These are phyloP conservation scores for Saguinus midas DNA, from an alignment of 2,113 vertebrate genomes.

Conservation along the genomic window DNA sequence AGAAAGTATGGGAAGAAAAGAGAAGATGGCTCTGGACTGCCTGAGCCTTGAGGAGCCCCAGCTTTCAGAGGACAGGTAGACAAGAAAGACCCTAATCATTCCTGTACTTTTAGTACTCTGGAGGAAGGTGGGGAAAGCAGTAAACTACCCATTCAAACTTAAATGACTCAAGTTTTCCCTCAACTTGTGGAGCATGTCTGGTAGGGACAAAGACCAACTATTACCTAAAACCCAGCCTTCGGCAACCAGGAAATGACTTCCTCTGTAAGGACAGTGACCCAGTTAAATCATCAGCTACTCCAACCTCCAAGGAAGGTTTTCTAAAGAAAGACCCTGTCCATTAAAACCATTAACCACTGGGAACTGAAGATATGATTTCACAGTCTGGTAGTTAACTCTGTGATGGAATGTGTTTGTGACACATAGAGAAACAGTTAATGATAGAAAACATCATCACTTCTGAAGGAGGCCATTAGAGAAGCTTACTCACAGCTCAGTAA, in stretches of 20 bases:
- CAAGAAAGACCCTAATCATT: neutral
- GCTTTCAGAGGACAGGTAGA: neutral
- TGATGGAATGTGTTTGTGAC: neutral
- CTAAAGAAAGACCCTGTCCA: neutral
- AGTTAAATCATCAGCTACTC: neutral
- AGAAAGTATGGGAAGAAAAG: neutral
- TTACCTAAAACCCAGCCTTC: neutral
- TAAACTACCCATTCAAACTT: neutral
- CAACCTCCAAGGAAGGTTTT: neutral
- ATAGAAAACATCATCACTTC: too few relatives aligned
- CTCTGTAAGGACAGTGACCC: neutral
- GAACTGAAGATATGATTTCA: neutral
- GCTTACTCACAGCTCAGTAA: neutral
- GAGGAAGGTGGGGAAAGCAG: neutral
- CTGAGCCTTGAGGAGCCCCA: neutral
- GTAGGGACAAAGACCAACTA: neutral
- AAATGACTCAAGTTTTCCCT: neutral
- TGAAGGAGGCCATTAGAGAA: too few relatives aligned
- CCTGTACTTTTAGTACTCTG: neutral
- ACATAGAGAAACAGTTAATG: neutral
- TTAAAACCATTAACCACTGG: neutral
- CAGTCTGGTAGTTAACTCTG: neutral
- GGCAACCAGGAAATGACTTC: neutral
- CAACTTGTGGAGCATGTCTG: neutral
- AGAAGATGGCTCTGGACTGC: neutral